These are phyloP conservation scores for Brachystomella parvula DNA, from an alignment of 1,140 invertebrate species.

Conservation along the genomic window DNA sequence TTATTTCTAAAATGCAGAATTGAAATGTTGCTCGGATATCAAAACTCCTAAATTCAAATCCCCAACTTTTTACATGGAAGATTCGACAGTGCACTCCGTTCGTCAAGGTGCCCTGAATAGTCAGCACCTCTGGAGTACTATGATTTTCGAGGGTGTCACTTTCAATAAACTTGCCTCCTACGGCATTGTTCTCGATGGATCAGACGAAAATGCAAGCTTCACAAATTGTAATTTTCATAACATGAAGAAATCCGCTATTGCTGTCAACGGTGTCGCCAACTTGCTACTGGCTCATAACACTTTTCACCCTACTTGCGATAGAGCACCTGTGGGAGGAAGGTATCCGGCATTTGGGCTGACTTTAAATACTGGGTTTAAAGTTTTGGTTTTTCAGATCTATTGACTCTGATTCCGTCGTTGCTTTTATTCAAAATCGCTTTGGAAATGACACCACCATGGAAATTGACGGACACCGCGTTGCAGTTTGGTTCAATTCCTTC, in stretches of 20 bases:
- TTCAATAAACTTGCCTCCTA: background rate
- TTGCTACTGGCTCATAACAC: background rate
- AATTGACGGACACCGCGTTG: background rate
- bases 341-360: background rate
- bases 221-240: conserved; percentile 3
- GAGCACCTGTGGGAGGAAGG: background rate
- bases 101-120: background rate
- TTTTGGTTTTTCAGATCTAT: background rate
- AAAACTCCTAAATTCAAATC: background rate
- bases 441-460: background rate
- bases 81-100: background rate
- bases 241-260: background rate
- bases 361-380: background rate
- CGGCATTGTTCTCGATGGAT: background rate
- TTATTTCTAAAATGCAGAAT: background rate
- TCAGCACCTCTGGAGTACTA: background rate
- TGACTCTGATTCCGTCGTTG: background rate
- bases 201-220: conserved; percentile 1
- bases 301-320: background rate
- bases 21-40: background rate
- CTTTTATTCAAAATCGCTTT: background rate
- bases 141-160: background rate
- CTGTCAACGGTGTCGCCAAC: background rate
- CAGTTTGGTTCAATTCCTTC: conserved; percentile 12
- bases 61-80: conserved; percentile 3